Conservation (phyloP, 2,113 vertebrate genomes). For the Zingel zingel region DNA sequence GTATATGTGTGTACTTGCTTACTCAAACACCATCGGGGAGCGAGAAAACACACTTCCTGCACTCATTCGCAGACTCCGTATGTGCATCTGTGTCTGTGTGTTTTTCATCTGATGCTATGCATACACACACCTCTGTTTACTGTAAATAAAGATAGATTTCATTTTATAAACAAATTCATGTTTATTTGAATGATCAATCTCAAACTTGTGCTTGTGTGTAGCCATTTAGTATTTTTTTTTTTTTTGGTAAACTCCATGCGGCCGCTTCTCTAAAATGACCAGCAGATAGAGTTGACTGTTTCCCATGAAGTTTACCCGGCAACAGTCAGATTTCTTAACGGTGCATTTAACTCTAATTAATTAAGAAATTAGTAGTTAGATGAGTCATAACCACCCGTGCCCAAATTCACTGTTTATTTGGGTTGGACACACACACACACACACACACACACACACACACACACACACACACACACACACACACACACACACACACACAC, state of each 20-base stretch:
- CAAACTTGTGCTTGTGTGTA: constrained; percentile 38
- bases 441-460: constrained; percentile 17
- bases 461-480: constrained; percentile 24
- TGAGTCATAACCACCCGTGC: constrained; percentile 47
- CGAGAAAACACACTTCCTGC: constrained; percentile 71
- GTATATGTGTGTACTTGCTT: constrained; percentile 59
- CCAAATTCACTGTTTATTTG: constrained; percentile 46
- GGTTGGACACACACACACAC: constrained; percentile 27
- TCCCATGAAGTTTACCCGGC: constrained; percentile 20
- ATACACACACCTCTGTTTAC: constrained; percentile 63
- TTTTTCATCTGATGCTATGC: constrained; percentile 31
- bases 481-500: constrained; percentile 14
- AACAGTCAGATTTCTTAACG: constrained; percentile 32
- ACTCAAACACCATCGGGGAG: constrained; percentile 71
- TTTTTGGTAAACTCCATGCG: not conserved
- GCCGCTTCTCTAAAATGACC: not conserved
- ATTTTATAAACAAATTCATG: constrained; percentile 60
- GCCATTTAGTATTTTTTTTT: constrained; percentile 6
- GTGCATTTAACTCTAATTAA: constrained; percentile 27
- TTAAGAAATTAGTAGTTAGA: constrained; percentile 23
- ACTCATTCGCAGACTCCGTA: constrained; percentile 56
- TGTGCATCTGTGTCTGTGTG: constrained; percentile 56
- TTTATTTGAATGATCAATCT: constrained; percentile 61
- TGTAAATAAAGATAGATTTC: constrained; percentile 73
- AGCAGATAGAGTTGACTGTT: constrained; percentile 18